phyloP scores from a whole-genome alignment of 1,140 invertebrate species.

The Sitophilus oryzae region DNA sequence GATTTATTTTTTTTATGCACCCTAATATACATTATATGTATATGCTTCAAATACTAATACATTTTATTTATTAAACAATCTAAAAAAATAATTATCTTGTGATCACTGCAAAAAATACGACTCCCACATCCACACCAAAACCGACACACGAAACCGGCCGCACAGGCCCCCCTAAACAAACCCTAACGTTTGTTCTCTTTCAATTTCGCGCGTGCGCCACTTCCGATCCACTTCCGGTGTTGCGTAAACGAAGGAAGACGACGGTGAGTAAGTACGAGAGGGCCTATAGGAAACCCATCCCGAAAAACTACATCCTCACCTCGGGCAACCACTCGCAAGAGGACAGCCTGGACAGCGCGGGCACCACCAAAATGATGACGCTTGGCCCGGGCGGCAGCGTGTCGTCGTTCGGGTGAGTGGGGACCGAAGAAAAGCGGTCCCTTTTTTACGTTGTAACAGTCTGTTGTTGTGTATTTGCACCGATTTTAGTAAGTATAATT shows the following conservation, averaged over 20 bases:
- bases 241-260: slow-evolving; percentile 62
- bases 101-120: no score
- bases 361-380: slow-evolving; percentile 68
- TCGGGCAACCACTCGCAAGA: slow-evolving; percentile 65
- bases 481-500: neutral
- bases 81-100: no score
- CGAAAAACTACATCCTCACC: slow-evolving; percentile 63
- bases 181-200: slow-evolving; percentile 20
- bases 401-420: slow-evolving; percentile 71
- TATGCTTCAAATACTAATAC: no score
- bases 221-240: slow-evolving; percentile 10
- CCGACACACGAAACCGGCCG: no score
- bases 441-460: neutral
- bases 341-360: slow-evolving; percentile 65
- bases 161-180: neutral
- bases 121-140: neutral
- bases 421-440: neutral
- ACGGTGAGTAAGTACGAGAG: slow-evolving; percentile 80
- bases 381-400: slow-evolving; percentile 56
- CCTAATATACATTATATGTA: no score
- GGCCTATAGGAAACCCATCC: slow-evolving; percentile 76
- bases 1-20: no score
- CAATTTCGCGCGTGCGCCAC: slow-evolving; percentile 11
- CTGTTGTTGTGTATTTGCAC: neutral
- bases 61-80: no score